Evolutionary conservation across 1,140 invertebrate species (phyloP), one percentile per base, ranked within the genome.

Genomic region (Caerostris darwini): DNA sequence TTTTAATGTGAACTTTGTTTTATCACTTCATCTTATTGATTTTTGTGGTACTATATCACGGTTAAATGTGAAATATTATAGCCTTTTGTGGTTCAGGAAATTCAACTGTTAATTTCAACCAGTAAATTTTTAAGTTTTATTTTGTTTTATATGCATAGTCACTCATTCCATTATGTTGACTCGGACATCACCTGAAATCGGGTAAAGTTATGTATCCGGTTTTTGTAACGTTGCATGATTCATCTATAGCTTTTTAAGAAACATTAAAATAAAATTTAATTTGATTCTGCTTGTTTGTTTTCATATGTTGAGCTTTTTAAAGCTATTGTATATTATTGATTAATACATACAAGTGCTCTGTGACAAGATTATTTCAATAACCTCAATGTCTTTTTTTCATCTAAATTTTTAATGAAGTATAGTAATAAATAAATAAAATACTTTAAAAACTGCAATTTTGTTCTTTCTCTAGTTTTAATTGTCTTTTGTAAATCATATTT

Each of bases 241-340:
- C 90, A 83, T 92, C 90, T 93, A 64, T 93, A 93, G 91, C 91
- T 87, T 93, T 93, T 93, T 86, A 71, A 86, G 83, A 81, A 59
- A 91, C 12, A 67, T 93, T n/a, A 69, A n/a, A 93, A 93, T 93
- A 86, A 93, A 93, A 19, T 14, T 56, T 67, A 87, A 83, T 83
- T 92, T 83, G 58, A 59, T 67, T 83, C 34, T 64, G 86, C 17
- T 88, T 53, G 12, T 34, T 64, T 64, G 61, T 64, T 64, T 53
- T 58, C 19, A 53, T 82, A 67, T 53, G 77, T 19, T 34, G 34
- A 82, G 14, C n/a, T 34, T 82, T 56, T 50, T 54, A 14, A 17
- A 82, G 54, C 77, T 86, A 19, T 34, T 34, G 50, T 53, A 81
- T 19, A 81, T 19, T 81, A 67, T 83, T 54, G 50, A 8, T 83